Evolutionary conservation across 1,140 invertebrate species (phyloP), one percentile per base, ranked within the genome.

Genomic region (Bombus huntii): DNA sequence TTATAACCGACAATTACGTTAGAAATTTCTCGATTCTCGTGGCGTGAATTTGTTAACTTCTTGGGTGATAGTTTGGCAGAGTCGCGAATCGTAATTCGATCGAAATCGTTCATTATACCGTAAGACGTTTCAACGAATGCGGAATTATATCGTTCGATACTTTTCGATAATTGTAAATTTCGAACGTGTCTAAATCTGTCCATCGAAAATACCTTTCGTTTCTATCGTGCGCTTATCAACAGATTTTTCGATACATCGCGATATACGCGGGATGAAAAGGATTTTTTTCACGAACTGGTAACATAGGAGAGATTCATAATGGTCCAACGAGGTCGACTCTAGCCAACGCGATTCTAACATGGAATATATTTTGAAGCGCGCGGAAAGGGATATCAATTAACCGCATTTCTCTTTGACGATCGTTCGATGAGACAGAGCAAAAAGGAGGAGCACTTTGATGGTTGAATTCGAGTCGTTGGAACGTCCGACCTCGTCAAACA

Each of bases 401-500:
- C 34, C 68, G 34, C 74, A 62, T 79, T 84, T 79, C 75, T 74
- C 85, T 85, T 87, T 87, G 71, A 85, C 82, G 83, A 34, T 59
- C 70, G 37, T 31, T 71, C 77, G 47, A 53, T 28, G 28, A 39
- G 25, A 31, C 72, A n/a, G 39, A 62, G 75, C 25, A 81, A 65
- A 86, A 87, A 90, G 72, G n/a, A 73, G 79, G 83, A 79, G 47
- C 76, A 59, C 57, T 74, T 79, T 72, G 62, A 9, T 47, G 31
- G 25, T 72, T 42, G 89, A 85, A 87, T 87, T 84, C 74, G 68
- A 74, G 65, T 81, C 86, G 89, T 53, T 79, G 73, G 65, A 74
- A 79, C 77, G 74, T 82, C 71, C 81, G 82, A 73, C 39, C 70
- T 87, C 81, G 88, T 90, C 88, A 89, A 89, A 89, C 86, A 79